Evolutionary conservation across 1,140 invertebrate genomes (phyloP).

Genomic region (Achroia grisella): DNA sequence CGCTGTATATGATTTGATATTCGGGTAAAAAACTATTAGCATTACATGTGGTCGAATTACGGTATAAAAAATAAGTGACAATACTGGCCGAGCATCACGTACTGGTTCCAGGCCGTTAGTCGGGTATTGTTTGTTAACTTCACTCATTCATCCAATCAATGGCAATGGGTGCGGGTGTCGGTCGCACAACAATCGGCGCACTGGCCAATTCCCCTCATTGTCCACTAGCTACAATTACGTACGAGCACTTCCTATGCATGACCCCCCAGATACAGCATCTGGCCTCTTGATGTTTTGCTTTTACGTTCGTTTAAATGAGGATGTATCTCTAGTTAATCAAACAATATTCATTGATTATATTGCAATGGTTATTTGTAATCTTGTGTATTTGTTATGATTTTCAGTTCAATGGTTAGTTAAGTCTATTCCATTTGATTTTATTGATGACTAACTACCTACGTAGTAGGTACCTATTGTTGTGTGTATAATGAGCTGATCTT

Average conservation of each 20-base stretch:
- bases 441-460: no score
- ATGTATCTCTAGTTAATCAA: background rate
- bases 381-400: no score
- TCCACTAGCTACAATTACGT: constrained; percentile 58
- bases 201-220: constrained; percentile 70
- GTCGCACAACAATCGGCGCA: constrained; percentile 66
- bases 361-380: background rate
- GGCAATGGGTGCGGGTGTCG: constrained; percentile 61
- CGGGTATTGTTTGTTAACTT: constrained; percentile 54
- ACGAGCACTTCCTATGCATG: constrained; percentile 55
- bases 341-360: no score
- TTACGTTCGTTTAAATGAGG: background rate
- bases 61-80: background rate
- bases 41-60: background rate
- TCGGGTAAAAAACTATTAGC: no score
- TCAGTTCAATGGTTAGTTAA: no score
- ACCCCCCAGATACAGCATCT: constrained; percentile 16
- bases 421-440: no score
- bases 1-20: no score
- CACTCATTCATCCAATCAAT: constrained; percentile 67
- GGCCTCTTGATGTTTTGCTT: no score
- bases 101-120: constrained; percentile 43
- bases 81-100: no score
- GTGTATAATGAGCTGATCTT: no score
- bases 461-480: no score